Base-by-base conservation (phyloP, 2,113 vertebrate species). In the Cochlearius cochlearius region DNA sequence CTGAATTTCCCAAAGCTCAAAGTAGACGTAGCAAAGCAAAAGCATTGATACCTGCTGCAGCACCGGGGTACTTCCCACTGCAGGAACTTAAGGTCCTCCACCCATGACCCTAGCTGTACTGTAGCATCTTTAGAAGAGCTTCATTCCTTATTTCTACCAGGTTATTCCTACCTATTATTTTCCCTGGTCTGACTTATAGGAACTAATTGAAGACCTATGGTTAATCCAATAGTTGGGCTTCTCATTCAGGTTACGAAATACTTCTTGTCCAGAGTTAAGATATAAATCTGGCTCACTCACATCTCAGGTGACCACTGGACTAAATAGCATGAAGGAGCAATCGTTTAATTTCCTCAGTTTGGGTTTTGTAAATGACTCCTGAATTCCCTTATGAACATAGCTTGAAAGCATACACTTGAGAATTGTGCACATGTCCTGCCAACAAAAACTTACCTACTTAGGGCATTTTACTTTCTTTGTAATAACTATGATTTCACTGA, bases 61-160 rank as follows among this genome's bases (percentile, higher is more conserved):
- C 15, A 45, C 8, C 21, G 60, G 9, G 10, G 8, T 85, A 10
- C 7, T 77, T 73, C 15, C 25, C 22, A 47, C 6, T 20, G 12
- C 22, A 38, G 32, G 18, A 85, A 29, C 1, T 20, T 2, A 71
- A 75, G 9, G 9, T 49, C 30, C 38, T 32, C 14, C 15, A 4
- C 9, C 15, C 8, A 9, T 1, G 2, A 36, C 3, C 7, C 5
- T 10, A 38, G 11, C 6, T 67, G 17, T 21, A n/a, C 4, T 30
- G 11, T 3, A 4, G 22, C 18, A 47, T 21, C 32, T 52, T 63
- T 45, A 63, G 20, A 68, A 90, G 18, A 85, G 6, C 10, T 30
- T n/a, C 6, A 36, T 41, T 73, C 6, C 4, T 82, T 60, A 69
- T 36, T 82, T 86, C 45, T 75, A 15, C 6, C 32, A n/a, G 17